These are phyloP conservation scores for Amazona guildingii DNA, from an alignment of 2,113 vertebrate species.

Conservation along the genomic window DNA sequence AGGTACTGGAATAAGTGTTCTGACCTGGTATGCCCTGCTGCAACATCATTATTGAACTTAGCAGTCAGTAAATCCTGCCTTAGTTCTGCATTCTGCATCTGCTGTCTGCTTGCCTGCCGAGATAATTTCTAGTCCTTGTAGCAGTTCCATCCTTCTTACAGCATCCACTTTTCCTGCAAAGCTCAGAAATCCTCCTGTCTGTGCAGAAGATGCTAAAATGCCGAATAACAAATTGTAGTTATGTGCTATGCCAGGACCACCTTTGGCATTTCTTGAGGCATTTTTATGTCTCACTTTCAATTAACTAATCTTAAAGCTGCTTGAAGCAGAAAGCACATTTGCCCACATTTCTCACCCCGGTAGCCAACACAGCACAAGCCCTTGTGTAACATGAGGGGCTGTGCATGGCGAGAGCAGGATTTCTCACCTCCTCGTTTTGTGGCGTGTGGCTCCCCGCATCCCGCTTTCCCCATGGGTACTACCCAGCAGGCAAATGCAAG, in stretches of 20 bases:
- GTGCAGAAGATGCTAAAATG: not conserved
- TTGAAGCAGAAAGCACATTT: not conserved
- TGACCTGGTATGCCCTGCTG: not conserved
- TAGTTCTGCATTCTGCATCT: not conserved
- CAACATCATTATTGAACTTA: not conserved
- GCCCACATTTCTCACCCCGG: not conserved
- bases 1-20: not conserved
- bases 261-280: not conserved
- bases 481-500: not conserved
- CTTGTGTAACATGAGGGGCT: not conserved
- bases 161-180: not conserved
- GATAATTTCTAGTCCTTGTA: not conserved
- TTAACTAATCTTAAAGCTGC: not conserved
- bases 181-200: not conserved
- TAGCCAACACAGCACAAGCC: not conserved
- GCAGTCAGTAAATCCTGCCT: not conserved
- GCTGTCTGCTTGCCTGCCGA: not conserved
- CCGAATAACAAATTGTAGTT: not conserved
- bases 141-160: not conserved
- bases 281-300: not conserved
- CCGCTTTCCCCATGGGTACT: rapidly evolving
- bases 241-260: not conserved
- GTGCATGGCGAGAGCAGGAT: not conserved
- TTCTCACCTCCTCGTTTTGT: not conserved
- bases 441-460: rapidly evolving